Conservation (phyloP, 2,113 vertebrate genomes). For the Cyphomyrus plagiostoma region DNA sequence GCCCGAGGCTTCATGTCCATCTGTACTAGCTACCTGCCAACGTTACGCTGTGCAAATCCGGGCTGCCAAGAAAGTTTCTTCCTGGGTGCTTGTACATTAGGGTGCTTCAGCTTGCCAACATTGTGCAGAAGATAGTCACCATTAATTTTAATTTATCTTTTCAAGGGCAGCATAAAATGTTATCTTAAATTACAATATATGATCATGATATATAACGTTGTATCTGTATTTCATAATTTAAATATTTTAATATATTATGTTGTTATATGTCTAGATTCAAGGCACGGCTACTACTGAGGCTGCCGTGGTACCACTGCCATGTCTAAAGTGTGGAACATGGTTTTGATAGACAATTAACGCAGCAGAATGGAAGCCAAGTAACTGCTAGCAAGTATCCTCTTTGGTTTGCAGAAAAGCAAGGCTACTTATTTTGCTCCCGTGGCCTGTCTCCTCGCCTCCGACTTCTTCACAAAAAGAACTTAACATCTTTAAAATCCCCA, state of each 20-base stretch:
- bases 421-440: neutral
- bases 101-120: neutral
- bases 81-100: too few species aligned
- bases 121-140: neutral
- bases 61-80: constrained; percentile 1
- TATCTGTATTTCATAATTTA: neutral
- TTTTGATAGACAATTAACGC: constrained; percentile 10
- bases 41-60: neutral
- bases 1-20: neutral
- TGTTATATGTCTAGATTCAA: neutral
- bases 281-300: neutral
- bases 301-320: neutral
- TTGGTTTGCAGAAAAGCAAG: neutral
- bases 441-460: neutral
- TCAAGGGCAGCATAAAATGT: neutral
- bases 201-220: neutral
- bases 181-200: neutral
- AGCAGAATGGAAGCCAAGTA: neutral
- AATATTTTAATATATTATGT: neutral
- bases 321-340: neutral
- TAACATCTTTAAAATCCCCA: neutral
- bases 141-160: neutral
- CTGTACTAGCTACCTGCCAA: constrained; percentile 10
- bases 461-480: neutral
- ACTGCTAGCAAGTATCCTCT: neutral